Percentiles rank a stretch among this genome's conserved stretches.
phyloP scores from a whole-genome alignment of 2,113 vertebrate species.

The Probosciger aterrimus region DNA sequence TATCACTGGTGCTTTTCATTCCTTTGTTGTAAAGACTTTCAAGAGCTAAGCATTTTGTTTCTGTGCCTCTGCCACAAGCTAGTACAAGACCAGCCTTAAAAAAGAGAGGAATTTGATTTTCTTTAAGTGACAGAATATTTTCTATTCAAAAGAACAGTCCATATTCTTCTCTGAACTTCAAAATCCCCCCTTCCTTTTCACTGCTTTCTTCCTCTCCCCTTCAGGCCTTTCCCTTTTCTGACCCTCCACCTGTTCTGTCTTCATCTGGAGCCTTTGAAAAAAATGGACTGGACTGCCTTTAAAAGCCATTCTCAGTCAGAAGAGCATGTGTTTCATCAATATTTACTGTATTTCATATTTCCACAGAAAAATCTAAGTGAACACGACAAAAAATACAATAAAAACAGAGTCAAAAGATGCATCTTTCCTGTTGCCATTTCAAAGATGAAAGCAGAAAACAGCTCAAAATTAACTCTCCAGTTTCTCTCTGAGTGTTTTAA shows the following conservation, averaged over 20 bases:
- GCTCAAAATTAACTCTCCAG: not conserved
- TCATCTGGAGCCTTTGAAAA: not conserved
- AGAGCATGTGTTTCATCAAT: not conserved
- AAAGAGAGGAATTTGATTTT: not conserved
- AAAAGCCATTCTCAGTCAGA: not conserved
- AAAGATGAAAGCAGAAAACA: not conserved
- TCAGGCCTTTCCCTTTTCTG: not conserved
- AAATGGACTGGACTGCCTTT: not conserved
- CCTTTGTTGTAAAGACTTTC: not conserved
- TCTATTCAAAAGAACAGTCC: not conserved
- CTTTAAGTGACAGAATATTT: not conserved
- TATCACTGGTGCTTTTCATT: not conserved
- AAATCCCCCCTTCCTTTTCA: not conserved
- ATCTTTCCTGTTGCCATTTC: not conserved
- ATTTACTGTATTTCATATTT: not conserved
- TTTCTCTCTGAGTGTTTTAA: not conserved
- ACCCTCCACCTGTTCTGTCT: not conserved
- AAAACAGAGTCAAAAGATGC: not conserved
- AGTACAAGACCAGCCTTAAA: not conserved
- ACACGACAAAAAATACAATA: not conserved
- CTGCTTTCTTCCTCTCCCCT: not conserved
- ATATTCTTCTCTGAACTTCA: not conserved
- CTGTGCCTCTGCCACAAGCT: not conserved
- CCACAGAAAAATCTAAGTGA: not conserved
- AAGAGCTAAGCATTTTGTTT: not conserved